Conservation (phyloP, 2,888 invertebrate species). For the Urechis unicinctus region DNA sequence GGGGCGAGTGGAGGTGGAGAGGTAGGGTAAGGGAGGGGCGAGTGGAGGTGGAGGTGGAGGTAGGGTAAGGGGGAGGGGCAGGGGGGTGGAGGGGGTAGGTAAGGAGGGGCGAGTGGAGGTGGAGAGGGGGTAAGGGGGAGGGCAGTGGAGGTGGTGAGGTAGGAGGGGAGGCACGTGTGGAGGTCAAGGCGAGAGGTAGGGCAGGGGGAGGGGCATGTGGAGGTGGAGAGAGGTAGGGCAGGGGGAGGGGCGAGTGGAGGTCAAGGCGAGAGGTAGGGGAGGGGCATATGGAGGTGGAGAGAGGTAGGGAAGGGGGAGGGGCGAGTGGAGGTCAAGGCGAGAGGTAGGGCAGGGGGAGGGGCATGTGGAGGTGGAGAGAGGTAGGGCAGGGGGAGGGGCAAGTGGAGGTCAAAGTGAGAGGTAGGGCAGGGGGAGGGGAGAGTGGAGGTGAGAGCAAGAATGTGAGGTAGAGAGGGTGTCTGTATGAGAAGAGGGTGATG, state of each 20-base stretch:
- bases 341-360: neutral
- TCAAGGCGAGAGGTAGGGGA: neutral
- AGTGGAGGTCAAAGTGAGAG: neutral
- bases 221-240: neutral
- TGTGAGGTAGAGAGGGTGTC: too few relatives aligned
- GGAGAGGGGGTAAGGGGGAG: neutral
- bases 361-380: neutral
- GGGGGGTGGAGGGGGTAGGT: neutral
- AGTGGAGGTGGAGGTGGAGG: neutral
- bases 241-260: neutral
- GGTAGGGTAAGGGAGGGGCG: neutral
- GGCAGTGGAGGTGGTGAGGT: neutral
- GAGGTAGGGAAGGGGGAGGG: neutral
- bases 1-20: neutral
- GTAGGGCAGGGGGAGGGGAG: neutral
- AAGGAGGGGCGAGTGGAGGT: neutral
- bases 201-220: neutral
- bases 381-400: neutral
- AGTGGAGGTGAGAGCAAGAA: conserved; percentile 29
- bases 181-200: neutral
- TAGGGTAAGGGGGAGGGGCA: neutral
- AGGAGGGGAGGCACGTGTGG: neutral
- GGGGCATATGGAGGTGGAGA: neutral
- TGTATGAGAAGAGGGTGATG: too few relatives aligned
- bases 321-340: neutral